phyloP scores from a whole-genome alignment of 2,113 vertebrate species.

The Oncorhynchus kisutch region DNA sequence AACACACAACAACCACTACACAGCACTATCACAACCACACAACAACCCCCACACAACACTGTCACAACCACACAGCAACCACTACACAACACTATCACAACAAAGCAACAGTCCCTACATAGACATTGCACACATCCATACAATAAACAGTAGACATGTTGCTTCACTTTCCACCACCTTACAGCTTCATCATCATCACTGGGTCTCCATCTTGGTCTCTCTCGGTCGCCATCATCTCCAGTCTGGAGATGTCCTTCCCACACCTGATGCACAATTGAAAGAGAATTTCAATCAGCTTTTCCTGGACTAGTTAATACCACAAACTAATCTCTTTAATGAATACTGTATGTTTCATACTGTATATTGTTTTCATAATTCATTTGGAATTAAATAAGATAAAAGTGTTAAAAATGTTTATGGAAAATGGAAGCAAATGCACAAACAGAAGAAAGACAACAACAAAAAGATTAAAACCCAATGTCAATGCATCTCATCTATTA shows the following conservation, averaged over 20 bases:
- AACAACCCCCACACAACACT: not conserved
- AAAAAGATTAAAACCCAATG: constrained; percentile 48
- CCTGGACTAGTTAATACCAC: not conserved
- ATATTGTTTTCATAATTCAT: not conserved
- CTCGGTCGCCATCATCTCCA: too few species aligned
- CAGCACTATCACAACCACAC: not conserved
- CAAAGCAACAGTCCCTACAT: too few species aligned
- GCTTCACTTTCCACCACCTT: too few species aligned
- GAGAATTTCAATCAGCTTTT: too few species aligned
- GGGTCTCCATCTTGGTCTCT: too few species aligned
- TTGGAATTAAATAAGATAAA: not conserved
- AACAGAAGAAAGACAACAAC: constrained; percentile 2
- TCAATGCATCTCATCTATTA: constrained; percentile 73
- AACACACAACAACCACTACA: too few species aligned
- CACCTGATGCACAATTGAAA: too few species aligned
- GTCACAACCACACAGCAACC: not conserved
- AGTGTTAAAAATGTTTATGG: not conserved
- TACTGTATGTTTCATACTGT: too few species aligned
- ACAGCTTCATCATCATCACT: too few species aligned
- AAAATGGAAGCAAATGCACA: constrained; percentile 27
- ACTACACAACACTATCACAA: too few species aligned
- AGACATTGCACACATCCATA: not conserved
- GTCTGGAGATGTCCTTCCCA: too few species aligned
- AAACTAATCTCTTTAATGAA: not conserved
- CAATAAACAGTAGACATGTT: not conserved